A percentile compares a stretch with the other conserved stretches of the same genome.
phyloP scores from a whole-genome alignment of 2,888 invertebrate species.

The Loripinus fragilis region DNA sequence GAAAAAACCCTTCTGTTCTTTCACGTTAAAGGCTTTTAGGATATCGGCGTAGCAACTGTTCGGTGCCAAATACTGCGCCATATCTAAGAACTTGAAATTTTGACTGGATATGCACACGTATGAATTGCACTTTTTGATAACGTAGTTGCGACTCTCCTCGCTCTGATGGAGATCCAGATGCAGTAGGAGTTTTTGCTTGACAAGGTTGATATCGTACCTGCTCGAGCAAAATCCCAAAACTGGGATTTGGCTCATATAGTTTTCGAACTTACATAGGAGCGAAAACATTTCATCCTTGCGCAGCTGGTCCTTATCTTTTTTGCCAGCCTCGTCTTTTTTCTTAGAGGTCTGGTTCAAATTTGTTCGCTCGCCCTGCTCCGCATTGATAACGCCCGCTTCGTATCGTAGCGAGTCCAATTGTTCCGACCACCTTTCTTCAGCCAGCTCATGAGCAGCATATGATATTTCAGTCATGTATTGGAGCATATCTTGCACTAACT shows the following conservation, averaged over 20 bases:
- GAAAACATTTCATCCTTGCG: neutral
- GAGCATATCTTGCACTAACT: too few relatives aligned
- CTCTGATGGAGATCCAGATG: neutral
- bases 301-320: neutral
- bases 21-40: constrained; percentile 13
- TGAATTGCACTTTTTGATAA: neutral
- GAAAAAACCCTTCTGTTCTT: neutral
- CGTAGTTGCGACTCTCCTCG: neutral
- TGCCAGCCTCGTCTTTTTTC: neutral
- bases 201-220: neutral
- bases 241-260: too few relatives aligned
- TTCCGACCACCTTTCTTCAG: too few relatives aligned
- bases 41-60: neutral
- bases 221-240: too few relatives aligned
- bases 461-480: too few relatives aligned
- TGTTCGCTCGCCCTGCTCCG: neutral
- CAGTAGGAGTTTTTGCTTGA: neutral
- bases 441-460: too few relatives aligned
- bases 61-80: neutral
- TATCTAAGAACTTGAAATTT: neutral
- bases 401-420: too few relatives aligned
- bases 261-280: too few relatives aligned
- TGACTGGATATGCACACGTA: neutral
- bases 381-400: neutral
- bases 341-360: neutral